These are phyloP conservation scores for Lophotis ruficrista DNA, from an alignment of 2,113 vertebrate species.

Conservation along the genomic window DNA sequence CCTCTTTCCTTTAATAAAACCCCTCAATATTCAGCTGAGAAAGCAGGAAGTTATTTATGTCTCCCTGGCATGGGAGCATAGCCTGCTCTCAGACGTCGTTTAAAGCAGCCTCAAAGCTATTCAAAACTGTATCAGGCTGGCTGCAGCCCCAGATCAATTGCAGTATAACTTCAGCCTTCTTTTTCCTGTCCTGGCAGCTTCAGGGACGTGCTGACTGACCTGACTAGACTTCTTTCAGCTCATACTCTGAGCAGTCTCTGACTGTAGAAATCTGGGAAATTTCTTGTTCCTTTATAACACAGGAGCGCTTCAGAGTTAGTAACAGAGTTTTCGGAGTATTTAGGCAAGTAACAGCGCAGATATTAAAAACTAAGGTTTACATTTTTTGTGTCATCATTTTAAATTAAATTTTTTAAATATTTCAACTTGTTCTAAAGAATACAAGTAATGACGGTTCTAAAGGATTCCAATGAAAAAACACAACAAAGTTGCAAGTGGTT, in stretches of 20 bases:
- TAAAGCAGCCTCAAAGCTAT: constrained; percentile 24
- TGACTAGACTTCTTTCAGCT: not conserved
- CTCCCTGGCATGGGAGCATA: not conserved
- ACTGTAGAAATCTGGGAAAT: not conserved
- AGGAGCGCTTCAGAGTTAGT: not conserved
- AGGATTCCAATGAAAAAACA: not conserved
- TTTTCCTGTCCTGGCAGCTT: not conserved
- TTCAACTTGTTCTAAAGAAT: not conserved
- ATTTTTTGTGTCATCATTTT: not conserved
- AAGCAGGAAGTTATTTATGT: constrained; percentile 22
- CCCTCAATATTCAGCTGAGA: constrained; percentile 17
- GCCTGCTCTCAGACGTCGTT: not conserved
- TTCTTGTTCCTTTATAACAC: not conserved
- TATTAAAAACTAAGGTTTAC: not conserved
- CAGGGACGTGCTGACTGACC: not conserved
- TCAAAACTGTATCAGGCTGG: not conserved
- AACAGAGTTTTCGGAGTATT: not conserved
- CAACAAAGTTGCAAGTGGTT: not conserved
- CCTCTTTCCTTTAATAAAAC: constrained; percentile 20
- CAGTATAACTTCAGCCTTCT: not conserved
- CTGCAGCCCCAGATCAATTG: not conserved
- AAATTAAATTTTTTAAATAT: not conserved
- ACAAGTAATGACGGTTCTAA: not conserved
- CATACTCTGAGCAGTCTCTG: not conserved
- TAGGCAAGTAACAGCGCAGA: not conserved